phyloP scores from a whole-genome alignment of 2,113 vertebrate genomes.

The Rafetus swinhoei region DNA sequence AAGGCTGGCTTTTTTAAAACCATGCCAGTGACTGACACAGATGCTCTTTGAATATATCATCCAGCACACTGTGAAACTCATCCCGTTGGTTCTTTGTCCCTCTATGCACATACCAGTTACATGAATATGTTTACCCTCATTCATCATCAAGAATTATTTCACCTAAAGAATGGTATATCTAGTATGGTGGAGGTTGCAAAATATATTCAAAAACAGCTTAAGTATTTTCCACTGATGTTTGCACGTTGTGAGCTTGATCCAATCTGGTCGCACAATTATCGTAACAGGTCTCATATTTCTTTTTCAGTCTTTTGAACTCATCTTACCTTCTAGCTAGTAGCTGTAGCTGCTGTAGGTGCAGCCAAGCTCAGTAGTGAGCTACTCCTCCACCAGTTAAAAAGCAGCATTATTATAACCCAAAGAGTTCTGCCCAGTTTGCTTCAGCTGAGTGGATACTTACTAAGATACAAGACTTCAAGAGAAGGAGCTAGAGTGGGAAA shows the following conservation, averaged over 20 bases:
- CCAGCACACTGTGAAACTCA: neutral
- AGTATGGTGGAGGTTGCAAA: neutral
- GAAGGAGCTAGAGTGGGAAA: neutral
- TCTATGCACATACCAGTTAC: neutral
- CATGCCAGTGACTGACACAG: neutral
- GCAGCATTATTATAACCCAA: neutral
- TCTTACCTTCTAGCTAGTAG: neutral
- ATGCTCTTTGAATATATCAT: neutral
- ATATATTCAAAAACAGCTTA: neutral
- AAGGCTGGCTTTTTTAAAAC: neutral
- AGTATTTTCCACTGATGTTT: neutral
- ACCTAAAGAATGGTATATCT: neutral
- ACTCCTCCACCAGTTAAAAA: neutral
- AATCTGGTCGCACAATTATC: neutral
- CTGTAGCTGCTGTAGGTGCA: neutral
- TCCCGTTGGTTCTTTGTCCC: neutral
- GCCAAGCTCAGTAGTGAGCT: neutral
- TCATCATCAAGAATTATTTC: neutral
- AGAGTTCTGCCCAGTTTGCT: neutral
- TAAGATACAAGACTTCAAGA: neutral
- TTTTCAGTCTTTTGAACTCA: neutral
- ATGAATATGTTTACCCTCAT: neutral
- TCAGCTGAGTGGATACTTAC: neutral
- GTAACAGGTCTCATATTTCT: neutral
- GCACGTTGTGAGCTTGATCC: neutral